These are phyloP conservation scores for Formicarius rufipectus DNA, from an alignment of 2,113 vertebrate species.

Conservation along the genomic window DNA sequence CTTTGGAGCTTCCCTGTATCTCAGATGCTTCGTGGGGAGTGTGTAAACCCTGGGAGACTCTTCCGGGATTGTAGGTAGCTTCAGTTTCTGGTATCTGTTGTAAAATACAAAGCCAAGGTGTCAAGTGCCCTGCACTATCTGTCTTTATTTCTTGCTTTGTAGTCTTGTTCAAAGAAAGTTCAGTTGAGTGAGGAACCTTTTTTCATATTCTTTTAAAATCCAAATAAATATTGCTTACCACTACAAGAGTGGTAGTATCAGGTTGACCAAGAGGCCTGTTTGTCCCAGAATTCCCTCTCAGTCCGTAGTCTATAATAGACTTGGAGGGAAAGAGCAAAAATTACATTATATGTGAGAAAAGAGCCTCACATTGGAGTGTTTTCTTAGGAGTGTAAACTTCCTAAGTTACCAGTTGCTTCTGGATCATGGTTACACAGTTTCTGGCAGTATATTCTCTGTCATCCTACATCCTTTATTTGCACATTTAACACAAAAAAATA, in stretches of 20 bases:
- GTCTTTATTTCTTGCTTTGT: not conserved
- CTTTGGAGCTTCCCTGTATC: not conserved
- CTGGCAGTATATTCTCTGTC: not conserved
- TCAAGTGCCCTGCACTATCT: not conserved
- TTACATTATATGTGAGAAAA: not conserved
- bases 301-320: not conserved
- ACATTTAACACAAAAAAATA: not conserved
- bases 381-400: not conserved
- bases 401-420: not conserved
- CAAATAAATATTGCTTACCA: not conserved
- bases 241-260: not conserved
- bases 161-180: not conserved
- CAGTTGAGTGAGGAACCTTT: not conserved
- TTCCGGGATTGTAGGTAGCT: not conserved
- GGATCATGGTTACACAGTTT: accelerated
- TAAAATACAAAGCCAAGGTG: not conserved
- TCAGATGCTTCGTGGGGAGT: not conserved
- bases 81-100: not conserved
- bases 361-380: not conserved
- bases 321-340: not conserved
- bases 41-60: not conserved
- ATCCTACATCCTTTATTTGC: not conserved
- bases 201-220: not conserved
- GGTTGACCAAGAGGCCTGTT: not conserved
- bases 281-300: not conserved